These are phyloP conservation scores for Allophyes oxyacanthae DNA, from an alignment of 2,888 invertebrate species.

Conservation along the genomic window DNA sequence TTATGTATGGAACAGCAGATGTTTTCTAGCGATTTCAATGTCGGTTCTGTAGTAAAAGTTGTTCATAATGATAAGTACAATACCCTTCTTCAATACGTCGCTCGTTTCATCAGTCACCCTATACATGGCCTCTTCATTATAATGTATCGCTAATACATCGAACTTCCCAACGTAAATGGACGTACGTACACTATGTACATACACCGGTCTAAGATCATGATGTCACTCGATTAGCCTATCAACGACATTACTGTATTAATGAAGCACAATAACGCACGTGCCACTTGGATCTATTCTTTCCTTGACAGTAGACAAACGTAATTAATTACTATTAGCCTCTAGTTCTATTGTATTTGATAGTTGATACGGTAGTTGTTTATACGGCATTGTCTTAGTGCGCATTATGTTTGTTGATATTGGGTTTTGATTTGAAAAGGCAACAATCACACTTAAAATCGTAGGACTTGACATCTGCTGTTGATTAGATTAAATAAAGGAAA, in stretches of 20 bases:
- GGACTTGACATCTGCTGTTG: too few species aligned
- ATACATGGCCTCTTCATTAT: constrained; percentile 6
- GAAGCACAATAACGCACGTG: constrained; percentile 43
- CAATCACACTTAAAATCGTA: too few species aligned
- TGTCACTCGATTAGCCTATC: constrained; percentile 48
- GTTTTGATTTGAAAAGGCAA: constrained; percentile 12
- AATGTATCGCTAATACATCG: constrained; percentile 34
- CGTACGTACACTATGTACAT: background rate
- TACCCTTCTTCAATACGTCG: too few species aligned
- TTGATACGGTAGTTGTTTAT: constrained; percentile 12
- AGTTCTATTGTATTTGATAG: constrained; percentile 18
- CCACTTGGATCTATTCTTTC: constrained; percentile 23
- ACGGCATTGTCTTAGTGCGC: background rate
- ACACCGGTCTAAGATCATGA: constrained; percentile 38
- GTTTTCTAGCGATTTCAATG: too few species aligned
- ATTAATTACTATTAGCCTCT: constrained; percentile 15
- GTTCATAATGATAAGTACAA: too few species aligned
- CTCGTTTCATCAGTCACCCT: too few species aligned
- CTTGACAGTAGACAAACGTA: constrained; percentile 23
- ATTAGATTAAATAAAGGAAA: too few species aligned
- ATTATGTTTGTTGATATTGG: constrained; percentile 3
- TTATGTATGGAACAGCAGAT: too few species aligned
- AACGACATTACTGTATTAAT: constrained; percentile 35
- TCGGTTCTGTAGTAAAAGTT: too few species aligned
- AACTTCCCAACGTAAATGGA: background rate